Percentiles rank a stretch among this genome's conserved stretches.
These are phyloP conservation scores for Podargus strigoides DNA, from an alignment of 2,797 vertebrate genomes.

Conservation along the genomic window DNA sequence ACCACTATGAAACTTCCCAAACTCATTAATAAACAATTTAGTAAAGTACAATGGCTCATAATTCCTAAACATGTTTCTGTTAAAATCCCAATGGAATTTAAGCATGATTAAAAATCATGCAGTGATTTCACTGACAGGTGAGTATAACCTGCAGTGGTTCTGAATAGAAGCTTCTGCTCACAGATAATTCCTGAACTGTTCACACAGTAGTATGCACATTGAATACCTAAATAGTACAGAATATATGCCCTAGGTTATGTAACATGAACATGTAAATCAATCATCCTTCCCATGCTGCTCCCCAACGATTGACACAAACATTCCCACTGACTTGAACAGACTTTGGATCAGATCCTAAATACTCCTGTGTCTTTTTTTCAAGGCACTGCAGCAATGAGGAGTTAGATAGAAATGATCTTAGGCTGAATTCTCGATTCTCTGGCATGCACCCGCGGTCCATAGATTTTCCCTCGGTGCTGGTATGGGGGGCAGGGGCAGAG, in stretches of 20 bases:
- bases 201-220: too few species aligned
- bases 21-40: neutral
- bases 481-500: neutral
- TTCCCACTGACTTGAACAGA: neutral
- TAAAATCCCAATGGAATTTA: neutral
- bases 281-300: neutral
- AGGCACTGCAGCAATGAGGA: neutral
- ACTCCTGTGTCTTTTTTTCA: neutral
- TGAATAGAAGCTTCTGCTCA: neutral
- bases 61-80: neutral
- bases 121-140: neutral
- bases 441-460: rapidly evolving
- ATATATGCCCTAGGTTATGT: neutral
- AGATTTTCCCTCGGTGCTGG: neutral
- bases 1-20: neutral
- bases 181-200: neutral
- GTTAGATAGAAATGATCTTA: rapidly evolving
- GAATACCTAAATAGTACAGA: neutral
- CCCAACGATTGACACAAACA: neutral
- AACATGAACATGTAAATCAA: neutral
- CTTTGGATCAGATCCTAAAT: neutral
- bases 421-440: neutral
- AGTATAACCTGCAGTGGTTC: neutral
- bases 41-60: neutral
- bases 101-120: neutral